phyloP scores from a whole-genome alignment of 2,888 invertebrate species.

The Platyscelio sp. region DNA sequence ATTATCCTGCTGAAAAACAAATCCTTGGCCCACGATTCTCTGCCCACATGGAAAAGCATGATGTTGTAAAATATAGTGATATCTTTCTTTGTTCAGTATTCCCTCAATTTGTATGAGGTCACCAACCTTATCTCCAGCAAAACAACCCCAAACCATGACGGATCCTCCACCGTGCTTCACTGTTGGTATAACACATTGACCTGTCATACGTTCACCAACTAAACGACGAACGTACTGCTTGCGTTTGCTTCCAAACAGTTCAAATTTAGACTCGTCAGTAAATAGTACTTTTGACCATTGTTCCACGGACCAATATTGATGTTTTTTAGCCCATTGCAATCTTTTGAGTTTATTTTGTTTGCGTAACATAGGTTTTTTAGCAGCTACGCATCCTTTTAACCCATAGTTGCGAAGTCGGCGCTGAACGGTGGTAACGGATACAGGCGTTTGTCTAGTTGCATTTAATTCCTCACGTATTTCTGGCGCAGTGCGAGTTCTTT shows the following conservation, averaged over 20 bases:
- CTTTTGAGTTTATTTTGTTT: constrained; percentile 49
- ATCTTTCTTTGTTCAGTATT: constrained; percentile 65
- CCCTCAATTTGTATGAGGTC: constrained; percentile 69
- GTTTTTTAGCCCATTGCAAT: constrained; percentile 65
- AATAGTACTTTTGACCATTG: constrained; percentile 66
- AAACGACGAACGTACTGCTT: constrained; percentile 41
- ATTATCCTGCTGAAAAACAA: constrained; percentile 28
- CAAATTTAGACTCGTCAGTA: constrained; percentile 68
- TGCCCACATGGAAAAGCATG: constrained; percentile 54
- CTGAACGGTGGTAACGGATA: constrained; percentile 40
- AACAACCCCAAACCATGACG: constrained; percentile 26
- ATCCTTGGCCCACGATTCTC: constrained; percentile 52
- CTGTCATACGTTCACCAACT: constrained; percentile 11
- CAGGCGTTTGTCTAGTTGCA: not conserved
- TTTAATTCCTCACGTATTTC: constrained; percentile 49
- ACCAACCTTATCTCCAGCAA: constrained; percentile 40
- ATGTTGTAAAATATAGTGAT: constrained; percentile 55
- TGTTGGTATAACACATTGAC: constrained; percentile 49
- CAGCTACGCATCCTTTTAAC: constrained; percentile 34
- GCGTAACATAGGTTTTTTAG: constrained; percentile 41
- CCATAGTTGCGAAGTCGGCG: too few species aligned
- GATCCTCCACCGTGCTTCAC: constrained; percentile 29
- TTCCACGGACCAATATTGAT: constrained; percentile 44
- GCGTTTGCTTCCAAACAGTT: constrained; percentile 39
- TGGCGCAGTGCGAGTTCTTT: constrained; percentile 36